Base-by-base conservation (phyloP, 2,888 invertebrate species). In the Watsonalla cultraria region DNA sequence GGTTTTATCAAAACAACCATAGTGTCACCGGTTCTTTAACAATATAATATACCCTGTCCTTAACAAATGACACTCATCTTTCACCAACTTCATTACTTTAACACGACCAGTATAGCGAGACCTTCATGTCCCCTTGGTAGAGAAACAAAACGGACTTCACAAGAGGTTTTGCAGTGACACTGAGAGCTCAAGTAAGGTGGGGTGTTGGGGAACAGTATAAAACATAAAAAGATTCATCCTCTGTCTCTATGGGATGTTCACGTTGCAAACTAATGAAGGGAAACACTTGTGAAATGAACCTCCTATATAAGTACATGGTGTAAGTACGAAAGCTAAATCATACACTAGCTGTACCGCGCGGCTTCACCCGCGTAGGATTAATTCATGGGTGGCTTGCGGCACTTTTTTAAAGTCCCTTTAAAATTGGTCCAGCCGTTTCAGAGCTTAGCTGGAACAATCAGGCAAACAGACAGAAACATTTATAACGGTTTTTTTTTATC, bases 11-110 rank as follows among this genome's bases (percentile, higher is more conserved):
- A 42, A 42, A 11, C 11, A 42, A 42, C 42, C 5, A 42, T 11
- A 42, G 42, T 5, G 9, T 11, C 42, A 1, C 5, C 39, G 48
- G 14, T 15, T 33, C 14, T 37, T 14, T 14, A 51, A 37, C 33
- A 51, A 33, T 46, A 33, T 52, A 57, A 60, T 65, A 57, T 47
- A 64, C 61, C 60, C 68, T 68, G 66, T 56, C 64, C 68, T 65
- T 68, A 72, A 81, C 73, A 82, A 82, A 83, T 82, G 68, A 70
- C 75, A 72, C 70, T 76, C 77, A 79, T 82, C 75, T 76, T 76
- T 83, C 77, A 78, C 73, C 59, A 66, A 60, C 74, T 68, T 80
- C 76, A 78, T 82, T 80, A 80, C 74, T 80, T 74, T 57, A 71
- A 67, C 66, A 62, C 56, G 62, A 60, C 82, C 78, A 74, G 42